Base-by-base conservation (phyloP, 2,888 invertebrate species). In the Oligia fasciuncula region DNA sequence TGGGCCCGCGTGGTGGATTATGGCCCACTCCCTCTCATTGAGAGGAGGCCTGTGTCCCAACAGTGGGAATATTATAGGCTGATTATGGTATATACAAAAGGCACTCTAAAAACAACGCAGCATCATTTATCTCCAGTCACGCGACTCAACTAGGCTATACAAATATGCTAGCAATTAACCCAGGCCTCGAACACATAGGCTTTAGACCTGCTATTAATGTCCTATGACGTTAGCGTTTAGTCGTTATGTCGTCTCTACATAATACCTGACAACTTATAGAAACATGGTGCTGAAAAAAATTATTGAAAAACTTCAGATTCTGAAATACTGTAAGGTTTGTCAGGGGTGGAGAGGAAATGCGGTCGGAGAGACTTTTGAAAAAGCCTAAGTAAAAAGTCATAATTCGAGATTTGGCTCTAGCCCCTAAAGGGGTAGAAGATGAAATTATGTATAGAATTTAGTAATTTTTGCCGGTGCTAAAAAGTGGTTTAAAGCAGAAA, bases 151-250 rank as follows among this genome's bases (percentile, higher is more conserved):
- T 71, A 79, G 69, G 70, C 70, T 79, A 74, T 35, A 71, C 66
- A 84, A 85, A 85, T 77, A 73, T 6, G 17, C 66, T 0, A 57
- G 67, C 67, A 82, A 87, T 85, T 87, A 86, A 74, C 76, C 35
- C 43, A 77, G 76, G 69, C 82, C 88, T 79, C 73, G 73, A 19
- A 51, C 19, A 43, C 35, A 65, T 62, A 35, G 4, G 8, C 67
- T 63, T 62, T 68, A 76, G 35, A 77, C 62, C 66, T 70, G 57
- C 23, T 54, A 77, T 81, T 70, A 63, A 81, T 78, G 46, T 17
- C 13, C 13, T 51, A 49, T 73, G 66, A 73, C 72, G 60, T 49
- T 69, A 29, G 5, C 35, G 13, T 69, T 57, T 68, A 63, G 54
- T 54, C 11, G 54, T 46, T 71, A 68, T 40, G 51, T 69, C 19